phyloP scores from a whole-genome alignment of 2,113 vertebrate genomes.

The Catharus fuscescens region DNA sequence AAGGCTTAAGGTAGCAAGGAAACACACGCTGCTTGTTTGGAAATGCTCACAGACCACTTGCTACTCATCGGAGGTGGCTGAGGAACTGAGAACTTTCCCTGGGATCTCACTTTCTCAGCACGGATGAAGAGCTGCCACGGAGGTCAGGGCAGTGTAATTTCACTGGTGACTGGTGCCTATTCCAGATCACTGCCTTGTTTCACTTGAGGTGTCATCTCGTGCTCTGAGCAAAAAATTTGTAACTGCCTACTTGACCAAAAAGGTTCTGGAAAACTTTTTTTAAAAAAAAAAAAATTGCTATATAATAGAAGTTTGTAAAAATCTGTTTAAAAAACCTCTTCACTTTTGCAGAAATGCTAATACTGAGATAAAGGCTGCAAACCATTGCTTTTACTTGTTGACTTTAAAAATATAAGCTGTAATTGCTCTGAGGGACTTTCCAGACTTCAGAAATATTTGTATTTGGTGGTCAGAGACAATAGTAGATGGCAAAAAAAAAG shows the following conservation, averaged over 20 bases:
- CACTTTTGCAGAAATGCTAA: not conserved
- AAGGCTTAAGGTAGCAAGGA: not conserved
- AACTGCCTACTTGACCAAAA: slow-evolving; percentile 71
- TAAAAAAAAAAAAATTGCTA: not conserved
- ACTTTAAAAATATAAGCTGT: not conserved
- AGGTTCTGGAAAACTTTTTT: not conserved
- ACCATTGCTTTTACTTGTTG: not conserved
- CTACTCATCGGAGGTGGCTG: slow-evolving; percentile 37
- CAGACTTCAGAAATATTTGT: not conserved
- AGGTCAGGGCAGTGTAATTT: slow-evolving; percentile 75
- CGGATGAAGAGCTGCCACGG: slow-evolving; percentile 59
- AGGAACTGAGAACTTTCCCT: slow-evolving; percentile 68
- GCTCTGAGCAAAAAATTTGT: not conserved
- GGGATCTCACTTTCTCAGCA: slow-evolving; percentile 50
- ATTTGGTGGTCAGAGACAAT: not conserved
- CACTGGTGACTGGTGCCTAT: slow-evolving; percentile 71
- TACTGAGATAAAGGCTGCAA: not conserved
- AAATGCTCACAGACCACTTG: not conserved
- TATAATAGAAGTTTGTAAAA: not conserved
- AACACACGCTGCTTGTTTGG: not conserved
- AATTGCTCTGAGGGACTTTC: not conserved
- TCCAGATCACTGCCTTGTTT: slow-evolving; percentile 68
- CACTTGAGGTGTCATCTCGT: not conserved
- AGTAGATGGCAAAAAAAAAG: not conserved
- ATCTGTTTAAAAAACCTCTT: not conserved